These are phyloP conservation scores for Scomber japonicus DNA, from an alignment of 2,113 vertebrate species.

Conservation along the genomic window DNA sequence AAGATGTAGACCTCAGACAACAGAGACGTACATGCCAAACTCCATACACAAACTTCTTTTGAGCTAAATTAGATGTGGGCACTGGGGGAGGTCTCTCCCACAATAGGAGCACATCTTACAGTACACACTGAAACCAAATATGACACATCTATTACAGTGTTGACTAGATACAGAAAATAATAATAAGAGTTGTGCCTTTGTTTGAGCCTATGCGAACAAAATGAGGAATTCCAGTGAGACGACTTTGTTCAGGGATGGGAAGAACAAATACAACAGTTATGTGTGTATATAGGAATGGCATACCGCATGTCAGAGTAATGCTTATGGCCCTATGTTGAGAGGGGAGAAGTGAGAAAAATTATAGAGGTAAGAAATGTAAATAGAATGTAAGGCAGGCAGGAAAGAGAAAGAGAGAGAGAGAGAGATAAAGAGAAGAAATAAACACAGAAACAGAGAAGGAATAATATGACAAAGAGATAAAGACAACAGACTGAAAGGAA, in stretches of 20 bases:
- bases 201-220: constrained; percentile 13
- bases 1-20: constrained; percentile 6
- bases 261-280: constrained; percentile 20
- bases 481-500: not conserved
- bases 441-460: not conserved
- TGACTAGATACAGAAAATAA: constrained; percentile 37
- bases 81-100: constrained; percentile 27
- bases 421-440: not conserved
- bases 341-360: not conserved
- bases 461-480: not conserved
- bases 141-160: constrained; percentile 55
- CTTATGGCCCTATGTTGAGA: too few relatives aligned
- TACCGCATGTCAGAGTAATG: not conserved
- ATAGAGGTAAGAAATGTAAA: not conserved
- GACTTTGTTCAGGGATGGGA: not conserved
- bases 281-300: not conserved
- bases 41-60: constrained; percentile 29
- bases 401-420: not conserved
- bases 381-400: not conserved
- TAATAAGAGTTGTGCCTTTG: constrained; percentile 19
- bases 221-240: constrained; percentile 19
- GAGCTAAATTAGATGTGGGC: constrained; percentile 62
- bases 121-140: constrained; percentile 50
- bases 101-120: constrained; percentile 38
- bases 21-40: constrained; percentile 28